A percentile compares a stretch with the other conserved stretches of the same genome.
Evolutionary conservation across 1,140 invertebrate species (phyloP).

Genomic region (Riptortus pedestris): DNA sequence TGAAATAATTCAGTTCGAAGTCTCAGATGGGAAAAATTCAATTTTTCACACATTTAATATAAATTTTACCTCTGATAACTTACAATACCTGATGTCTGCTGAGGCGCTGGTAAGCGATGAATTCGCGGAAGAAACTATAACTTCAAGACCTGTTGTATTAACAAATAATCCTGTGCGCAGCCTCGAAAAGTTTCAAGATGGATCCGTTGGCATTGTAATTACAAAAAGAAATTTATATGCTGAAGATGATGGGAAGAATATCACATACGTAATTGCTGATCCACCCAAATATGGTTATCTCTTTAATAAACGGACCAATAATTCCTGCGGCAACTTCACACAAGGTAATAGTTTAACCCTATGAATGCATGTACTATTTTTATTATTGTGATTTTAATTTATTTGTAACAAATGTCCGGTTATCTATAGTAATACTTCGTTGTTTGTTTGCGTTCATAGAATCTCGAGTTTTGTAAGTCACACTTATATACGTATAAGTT

Average conservation of each 20-base stretch:
- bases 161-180: not conserved
- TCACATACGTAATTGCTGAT: not conserved
- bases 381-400: too few species aligned
- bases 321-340: not conserved
- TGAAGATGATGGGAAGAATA: not conserved
- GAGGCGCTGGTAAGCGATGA: not conserved
- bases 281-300: not conserved
- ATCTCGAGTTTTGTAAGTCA: too few species aligned
- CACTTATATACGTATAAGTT: too few species aligned
- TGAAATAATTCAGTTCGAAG: constrained; percentile 22
- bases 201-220: not conserved
- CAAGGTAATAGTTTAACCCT: too few species aligned
- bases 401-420: too few species aligned
- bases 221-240: not conserved
- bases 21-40: constrained; percentile 3
- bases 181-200: not conserved
- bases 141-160: not conserved
- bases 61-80: not conserved
- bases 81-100: not conserved
- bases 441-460: too few species aligned
- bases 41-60: constrained; percentile 12
- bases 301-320: not conserved
- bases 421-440: too few species aligned
- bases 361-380: too few species aligned
- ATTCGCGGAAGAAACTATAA: not conserved